A percentile compares a stretch with the other conserved stretches of the same genome.
These are phyloP conservation scores for Gallinago undulata DNA, from an alignment of 2,113 vertebrate genomes.

Conservation along the genomic window DNA sequence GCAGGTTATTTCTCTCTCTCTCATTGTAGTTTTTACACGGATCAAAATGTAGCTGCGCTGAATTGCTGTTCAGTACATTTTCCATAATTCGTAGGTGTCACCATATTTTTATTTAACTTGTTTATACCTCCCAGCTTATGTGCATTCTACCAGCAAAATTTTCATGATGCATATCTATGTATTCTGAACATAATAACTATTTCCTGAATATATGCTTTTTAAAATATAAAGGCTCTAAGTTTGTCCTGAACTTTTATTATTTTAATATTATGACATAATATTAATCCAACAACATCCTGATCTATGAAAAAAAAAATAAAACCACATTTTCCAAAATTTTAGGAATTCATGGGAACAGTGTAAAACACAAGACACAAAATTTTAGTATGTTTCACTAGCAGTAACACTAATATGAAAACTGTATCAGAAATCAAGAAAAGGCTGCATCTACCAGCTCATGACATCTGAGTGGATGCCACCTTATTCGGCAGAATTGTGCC, in stretches of 20 bases:
- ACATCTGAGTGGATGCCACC: not conserved
- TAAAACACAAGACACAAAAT: not conserved
- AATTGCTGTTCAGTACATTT: not conserved
- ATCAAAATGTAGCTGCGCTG: not conserved
- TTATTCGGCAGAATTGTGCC: not conserved
- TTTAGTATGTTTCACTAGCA: rapidly evolving
- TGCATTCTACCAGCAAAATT: not conserved
- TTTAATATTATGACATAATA: not conserved
- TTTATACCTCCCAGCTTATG: not conserved
- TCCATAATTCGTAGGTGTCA: not conserved
- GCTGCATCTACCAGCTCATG: not conserved
- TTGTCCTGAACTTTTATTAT: not conserved
- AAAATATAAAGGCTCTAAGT: not conserved
- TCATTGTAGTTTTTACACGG: not conserved
- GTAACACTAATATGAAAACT: not conserved
- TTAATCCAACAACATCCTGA: not conserved
- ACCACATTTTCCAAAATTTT: not conserved
- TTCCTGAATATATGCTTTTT: not conserved
- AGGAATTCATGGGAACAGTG: not conserved
- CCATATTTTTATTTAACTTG: not conserved
- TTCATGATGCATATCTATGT: not conserved
- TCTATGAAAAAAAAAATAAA: not conserved
- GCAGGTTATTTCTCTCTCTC: not conserved
- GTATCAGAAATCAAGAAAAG: not conserved
- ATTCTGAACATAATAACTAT: not conserved